These are phyloP conservation scores for Apoda limacodes DNA, from an alignment of 2,888 invertebrate genomes.

Conservation along the genomic window DNA sequence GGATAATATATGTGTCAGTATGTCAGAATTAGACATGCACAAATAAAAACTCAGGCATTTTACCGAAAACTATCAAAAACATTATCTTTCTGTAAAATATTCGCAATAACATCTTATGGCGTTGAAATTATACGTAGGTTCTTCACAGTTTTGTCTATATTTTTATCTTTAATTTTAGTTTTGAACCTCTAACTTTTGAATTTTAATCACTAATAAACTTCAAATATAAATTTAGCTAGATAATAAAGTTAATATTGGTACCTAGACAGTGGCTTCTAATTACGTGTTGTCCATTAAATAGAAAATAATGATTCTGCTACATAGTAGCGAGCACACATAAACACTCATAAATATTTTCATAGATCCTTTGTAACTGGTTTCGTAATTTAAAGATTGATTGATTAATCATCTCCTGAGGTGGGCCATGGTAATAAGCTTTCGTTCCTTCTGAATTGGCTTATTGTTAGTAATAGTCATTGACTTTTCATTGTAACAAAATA, in stretches of 20 bases:
- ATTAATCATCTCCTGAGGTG: constrained; percentile 61
- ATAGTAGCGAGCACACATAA: constrained; percentile 58
- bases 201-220: constrained; percentile 10
- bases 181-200: background rate
- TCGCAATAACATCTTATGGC: too few relatives aligned
- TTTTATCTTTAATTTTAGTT: background rate
- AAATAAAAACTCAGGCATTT: too few relatives aligned
- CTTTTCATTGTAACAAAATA: too few relatives aligned
- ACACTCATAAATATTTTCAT: constrained; percentile 57
- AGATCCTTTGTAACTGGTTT: constrained; percentile 51
- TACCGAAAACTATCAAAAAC: too few relatives aligned
- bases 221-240: constrained; percentile 56
- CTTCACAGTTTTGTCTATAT: too few relatives aligned
- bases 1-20: too few relatives aligned
- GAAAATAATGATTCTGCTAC: constrained; percentile 59
- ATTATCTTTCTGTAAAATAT: too few relatives aligned
- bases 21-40: too few relatives aligned
- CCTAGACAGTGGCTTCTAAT: constrained; percentile 58
- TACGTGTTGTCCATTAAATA: constrained; percentile 57
- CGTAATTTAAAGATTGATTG: constrained; percentile 60
- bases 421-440: constrained; percentile 53
- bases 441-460: too few relatives aligned
- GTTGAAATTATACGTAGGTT: too few relatives aligned
- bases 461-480: too few relatives aligned
- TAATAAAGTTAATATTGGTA: constrained; percentile 55